Conservation (phyloP, 2,888 invertebrate species). For the Tubulanus polymorphus region DNA sequence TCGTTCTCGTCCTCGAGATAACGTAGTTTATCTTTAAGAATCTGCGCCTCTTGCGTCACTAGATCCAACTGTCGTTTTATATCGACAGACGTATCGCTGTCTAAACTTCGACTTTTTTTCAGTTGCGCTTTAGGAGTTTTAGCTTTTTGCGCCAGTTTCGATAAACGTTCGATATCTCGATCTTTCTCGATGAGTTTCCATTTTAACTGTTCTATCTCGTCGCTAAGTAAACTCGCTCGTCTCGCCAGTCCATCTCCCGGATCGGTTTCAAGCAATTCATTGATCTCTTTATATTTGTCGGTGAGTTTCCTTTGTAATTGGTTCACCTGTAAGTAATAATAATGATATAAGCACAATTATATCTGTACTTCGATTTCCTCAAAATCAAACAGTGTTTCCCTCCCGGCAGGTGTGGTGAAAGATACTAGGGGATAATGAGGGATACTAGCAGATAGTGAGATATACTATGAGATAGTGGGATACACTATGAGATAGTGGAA, state of each 20-base stretch:
- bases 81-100: constrained; percentile 57
- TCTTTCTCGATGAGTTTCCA: constrained; percentile 75
- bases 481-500: too few relatives aligned
- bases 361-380: too few relatives aligned
- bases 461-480: too few relatives aligned
- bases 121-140: constrained; percentile 14
- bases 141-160: constrained; percentile 37
- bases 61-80: constrained; percentile 71
- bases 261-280: constrained; percentile 17
- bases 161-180: constrained; percentile 70
- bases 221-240: constrained; percentile 59
- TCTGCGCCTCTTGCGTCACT: constrained; percentile 71
- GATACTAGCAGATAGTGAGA: too few relatives aligned
- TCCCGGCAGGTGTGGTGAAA: too few relatives aligned
- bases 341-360: too few relatives aligned
- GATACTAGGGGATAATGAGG: too few relatives aligned
- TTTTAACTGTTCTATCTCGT: constrained; percentile 69
- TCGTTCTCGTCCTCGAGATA: constrained; percentile 71
- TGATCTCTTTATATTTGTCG: constrained; percentile 24
- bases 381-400: too few relatives aligned
- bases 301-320: constrained; percentile 27
- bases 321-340: too few relatives aligned
- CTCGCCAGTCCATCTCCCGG: constrained; percentile 51
- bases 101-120: constrained; percentile 50
- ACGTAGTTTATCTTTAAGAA: constrained; percentile 61